A percentile compares a stretch with the other conserved stretches of the same genome.
Evolutionary conservation across 2,797 vertebrate genomes (phyloP).

Genomic region (Kryptolebias ocellatus): DNA sequence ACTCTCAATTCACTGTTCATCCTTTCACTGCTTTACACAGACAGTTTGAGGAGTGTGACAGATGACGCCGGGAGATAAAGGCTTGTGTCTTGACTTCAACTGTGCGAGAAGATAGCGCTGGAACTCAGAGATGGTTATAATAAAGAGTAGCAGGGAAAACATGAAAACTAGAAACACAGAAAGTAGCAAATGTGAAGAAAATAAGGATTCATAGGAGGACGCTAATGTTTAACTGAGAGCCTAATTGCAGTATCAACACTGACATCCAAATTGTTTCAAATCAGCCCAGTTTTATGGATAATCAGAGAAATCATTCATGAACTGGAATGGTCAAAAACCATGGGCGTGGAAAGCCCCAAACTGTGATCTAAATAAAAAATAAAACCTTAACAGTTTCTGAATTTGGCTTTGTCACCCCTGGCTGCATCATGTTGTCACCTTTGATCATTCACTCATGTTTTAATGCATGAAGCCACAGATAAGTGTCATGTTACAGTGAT

Average conservation of each 20-base stretch:
- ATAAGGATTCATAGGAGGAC: too few species aligned
- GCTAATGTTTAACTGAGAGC: too few species aligned
- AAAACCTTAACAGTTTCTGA: slow-evolving; percentile 26
- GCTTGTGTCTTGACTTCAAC: slow-evolving; percentile 11
- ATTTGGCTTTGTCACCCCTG: slow-evolving; percentile 45
- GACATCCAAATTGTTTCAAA: too few species aligned
- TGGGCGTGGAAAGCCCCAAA: slow-evolving; percentile 8
- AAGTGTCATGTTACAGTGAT: slow-evolving; percentile 60
- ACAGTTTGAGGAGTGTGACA: slow-evolving; percentile 38
- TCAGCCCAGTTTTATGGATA: too few species aligned
- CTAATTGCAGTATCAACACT: too few species aligned
- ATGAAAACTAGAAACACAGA: neutral
- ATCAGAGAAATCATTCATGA: too few species aligned
- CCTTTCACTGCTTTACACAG: slow-evolving; percentile 38
- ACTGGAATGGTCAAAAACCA: slow-evolving; percentile 9
- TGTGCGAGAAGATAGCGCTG: slow-evolving; percentile 7
- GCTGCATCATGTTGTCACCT: slow-evolving; percentile 61
- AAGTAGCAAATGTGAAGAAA: too few species aligned
- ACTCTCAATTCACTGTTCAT: slow-evolving; percentile 39
- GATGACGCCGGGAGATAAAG: slow-evolving; percentile 38
- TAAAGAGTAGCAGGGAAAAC: neutral
- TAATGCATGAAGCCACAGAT: slow-evolving; percentile 71
- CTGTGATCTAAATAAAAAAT: slow-evolving; percentile 38
- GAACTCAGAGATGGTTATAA: neutral
- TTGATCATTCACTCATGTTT: slow-evolving; percentile 74